Evolutionary conservation across 2,113 vertebrate genomes (phyloP), one percentile per base, ranked within the genome.

Genomic region (Monarcha castaneiventris): DNA sequence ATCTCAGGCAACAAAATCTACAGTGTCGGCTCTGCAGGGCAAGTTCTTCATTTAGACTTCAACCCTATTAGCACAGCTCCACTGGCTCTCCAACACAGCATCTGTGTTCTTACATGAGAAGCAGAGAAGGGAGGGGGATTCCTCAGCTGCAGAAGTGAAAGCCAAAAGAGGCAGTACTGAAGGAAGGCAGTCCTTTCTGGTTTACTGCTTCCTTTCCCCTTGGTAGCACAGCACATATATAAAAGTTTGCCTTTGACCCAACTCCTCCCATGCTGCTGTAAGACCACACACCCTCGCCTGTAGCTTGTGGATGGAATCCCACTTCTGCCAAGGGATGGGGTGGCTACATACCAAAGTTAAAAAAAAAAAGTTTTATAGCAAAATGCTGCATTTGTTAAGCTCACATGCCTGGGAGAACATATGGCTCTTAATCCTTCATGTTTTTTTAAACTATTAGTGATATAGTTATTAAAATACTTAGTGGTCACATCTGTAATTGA

Each of bases 201-300:
- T 95, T 96, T 95, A 93, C 90, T 92, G 92, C 85, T 96, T 93
- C 87, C 92, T 88, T 83, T 90, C 26, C 78, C 72, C 55, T 74
- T 9, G 0, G 77, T 73, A 95, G 95, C 90, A 88, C 56, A 91
- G 81, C 2, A 2, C 66, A 67, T 43, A 90, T 84, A 85, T 89
- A 89, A 84, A 94, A 93, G 74, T 87, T 79, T 94, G 90, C 87
- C 85, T 92, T 94, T 88, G 93, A 91, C 92, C 79, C 4, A 11
- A 29, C 85, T 96, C 95, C 94, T 96, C 84, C 90, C 75, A 91
- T 63, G 67, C 59, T 91, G 89, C 89, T 96, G 76, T 83, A 91
- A 90, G 84, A 96, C 91, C 84, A 93, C 90, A 90, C 95, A 94
- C 84, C 62, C 89, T 80, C 0, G 39, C n/a, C 87, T 82, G 86